Evolutionary conservation across 1,140 invertebrate genomes (phyloP).

Genomic region (Coptotermes formosanus): DNA sequence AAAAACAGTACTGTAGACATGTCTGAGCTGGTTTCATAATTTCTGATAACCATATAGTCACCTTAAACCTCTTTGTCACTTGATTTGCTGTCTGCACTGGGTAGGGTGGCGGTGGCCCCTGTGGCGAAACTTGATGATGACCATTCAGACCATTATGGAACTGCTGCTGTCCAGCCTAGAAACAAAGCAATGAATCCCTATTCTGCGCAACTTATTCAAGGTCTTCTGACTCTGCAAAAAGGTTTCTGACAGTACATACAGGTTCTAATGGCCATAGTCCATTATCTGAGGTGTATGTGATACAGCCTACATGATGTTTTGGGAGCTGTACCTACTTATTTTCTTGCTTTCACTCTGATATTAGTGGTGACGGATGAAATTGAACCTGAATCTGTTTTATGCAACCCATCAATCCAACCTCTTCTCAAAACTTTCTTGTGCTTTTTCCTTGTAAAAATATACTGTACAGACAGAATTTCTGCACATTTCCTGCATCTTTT

Average conservation of each 20-base stretch:
- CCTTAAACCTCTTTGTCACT: constrained; percentile 54
- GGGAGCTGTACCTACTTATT: neutral
- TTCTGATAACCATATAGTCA: constrained; percentile 33
- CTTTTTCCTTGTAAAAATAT: no score
- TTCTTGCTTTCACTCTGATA: neutral
- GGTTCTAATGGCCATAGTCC: neutral
- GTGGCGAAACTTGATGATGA: constrained; percentile 36
- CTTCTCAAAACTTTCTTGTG: no score
- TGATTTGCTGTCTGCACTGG: constrained; percentile 42
- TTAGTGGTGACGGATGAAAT: neutral
- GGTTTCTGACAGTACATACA: neutral
- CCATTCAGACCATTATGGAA: constrained; percentile 30
- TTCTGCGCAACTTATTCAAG: neutral
- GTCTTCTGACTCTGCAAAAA: neutral
- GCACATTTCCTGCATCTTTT: no score
- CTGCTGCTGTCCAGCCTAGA: constrained; percentile 25
- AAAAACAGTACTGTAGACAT: no score
- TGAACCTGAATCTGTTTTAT: neutral
- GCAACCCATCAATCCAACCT: no score
- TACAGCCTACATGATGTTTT: neutral
- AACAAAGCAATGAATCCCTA: neutral
- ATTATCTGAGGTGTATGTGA: neutral
- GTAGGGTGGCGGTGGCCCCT: constrained; percentile 56
- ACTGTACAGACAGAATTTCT: no score
- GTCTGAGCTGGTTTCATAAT: no score